These are phyloP conservation scores for Venustaconcha ellipsiformis DNA, from an alignment of 1,140 invertebrate species.

Conservation along the genomic window DNA sequence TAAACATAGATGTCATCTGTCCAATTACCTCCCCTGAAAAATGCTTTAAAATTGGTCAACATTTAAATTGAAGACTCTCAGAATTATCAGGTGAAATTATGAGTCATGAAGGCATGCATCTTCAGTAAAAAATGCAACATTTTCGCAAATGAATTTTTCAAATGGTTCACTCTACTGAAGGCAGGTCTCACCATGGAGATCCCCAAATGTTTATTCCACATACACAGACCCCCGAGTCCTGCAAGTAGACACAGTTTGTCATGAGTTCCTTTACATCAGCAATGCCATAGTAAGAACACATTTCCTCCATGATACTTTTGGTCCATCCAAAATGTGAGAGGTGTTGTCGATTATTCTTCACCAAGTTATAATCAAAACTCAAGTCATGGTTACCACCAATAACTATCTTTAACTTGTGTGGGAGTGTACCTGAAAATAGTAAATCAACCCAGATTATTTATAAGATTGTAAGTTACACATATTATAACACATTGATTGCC, in stretches of 20 bases:
- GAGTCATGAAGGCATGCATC: too few relatives aligned
- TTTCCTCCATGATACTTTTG: constrained; percentile 1
- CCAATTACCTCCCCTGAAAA: too few relatives aligned
- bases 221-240: constrained; percentile 78
- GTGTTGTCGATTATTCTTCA: constrained; percentile 21
- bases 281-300: constrained; percentile 25
- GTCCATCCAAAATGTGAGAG: not conserved
- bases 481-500: too few relatives aligned
- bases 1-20: too few relatives aligned
- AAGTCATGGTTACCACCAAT: constrained; percentile 92
- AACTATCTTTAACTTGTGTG: constrained; percentile 87
- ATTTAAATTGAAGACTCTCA: too few relatives aligned
- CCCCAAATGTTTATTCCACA: constrained; percentile 87
- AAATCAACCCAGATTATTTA: not conserved
- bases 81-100: too few relatives aligned
- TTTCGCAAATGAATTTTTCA: too few relatives aligned
- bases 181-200: constrained; percentile 77
- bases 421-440: constrained; percentile 73
- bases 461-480: too few relatives aligned
- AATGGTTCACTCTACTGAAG: too few relatives aligned
- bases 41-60: too few relatives aligned
- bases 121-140: too few relatives aligned
- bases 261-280: constrained; percentile 66
- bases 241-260: constrained; percentile 84
- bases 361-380: constrained; percentile 77